phyloP scores from a whole-genome alignment of 2,888 invertebrate species.

The Dyspetes luteomarginatus region DNA sequence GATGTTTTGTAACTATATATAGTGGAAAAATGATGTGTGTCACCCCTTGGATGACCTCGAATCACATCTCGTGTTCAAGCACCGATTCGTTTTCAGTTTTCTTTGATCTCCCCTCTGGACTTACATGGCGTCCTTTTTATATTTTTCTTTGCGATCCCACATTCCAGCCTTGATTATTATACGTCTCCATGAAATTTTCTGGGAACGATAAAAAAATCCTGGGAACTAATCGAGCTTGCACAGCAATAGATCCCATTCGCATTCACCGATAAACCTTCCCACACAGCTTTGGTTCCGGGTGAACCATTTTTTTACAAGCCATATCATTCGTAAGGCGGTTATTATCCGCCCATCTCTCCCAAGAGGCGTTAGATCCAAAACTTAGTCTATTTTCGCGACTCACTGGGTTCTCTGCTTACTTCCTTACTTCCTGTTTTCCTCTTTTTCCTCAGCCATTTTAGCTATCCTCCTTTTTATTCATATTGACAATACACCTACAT shows the following conservation, averaged over 20 bases:
- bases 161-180: slow-evolving; percentile 41
- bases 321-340: slow-evolving; percentile 70
- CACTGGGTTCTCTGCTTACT: slow-evolving; percentile 15
- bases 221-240: slow-evolving; percentile 61
- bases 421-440: slow-evolving; percentile 10
- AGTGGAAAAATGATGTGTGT: background rate
- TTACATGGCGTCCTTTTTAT: slow-evolving; percentile 20
- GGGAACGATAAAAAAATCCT: slow-evolving; percentile 43
- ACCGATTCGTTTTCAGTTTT: slow-evolving; percentile 3
- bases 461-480: slow-evolving; percentile 7
- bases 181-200: slow-evolving; percentile 19
- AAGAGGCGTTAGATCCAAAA: slow-evolving; percentile 57
- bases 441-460: background rate
- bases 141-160: slow-evolving; percentile 15
- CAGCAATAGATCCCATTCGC: background rate
- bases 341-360: slow-evolving; percentile 71
- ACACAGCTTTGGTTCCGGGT: slow-evolving; percentile 15
- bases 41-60: background rate
- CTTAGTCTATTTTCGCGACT: slow-evolving; percentile 42
- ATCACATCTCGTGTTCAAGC: slow-evolving; percentile 6
- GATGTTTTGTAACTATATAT: background rate
- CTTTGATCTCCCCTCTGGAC: background rate
- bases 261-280: slow-evolving; percentile 23
- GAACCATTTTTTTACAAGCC: slow-evolving; percentile 68
- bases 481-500: background rate